Base-by-base conservation (phyloP, 1,140 invertebrate genomes). In the Teleogryllus occipitalis region DNA sequence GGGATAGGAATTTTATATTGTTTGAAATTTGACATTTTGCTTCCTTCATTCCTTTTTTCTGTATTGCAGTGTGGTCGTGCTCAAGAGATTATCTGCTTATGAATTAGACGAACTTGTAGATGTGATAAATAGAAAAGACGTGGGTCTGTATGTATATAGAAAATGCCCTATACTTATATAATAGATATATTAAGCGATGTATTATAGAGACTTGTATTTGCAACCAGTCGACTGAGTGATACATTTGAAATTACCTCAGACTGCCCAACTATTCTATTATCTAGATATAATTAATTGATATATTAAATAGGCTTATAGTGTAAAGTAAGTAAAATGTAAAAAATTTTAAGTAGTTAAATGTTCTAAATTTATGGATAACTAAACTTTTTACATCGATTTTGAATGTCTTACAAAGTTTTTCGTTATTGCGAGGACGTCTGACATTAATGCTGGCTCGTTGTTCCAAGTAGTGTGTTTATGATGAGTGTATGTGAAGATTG, bases 361-460 rank as follows among this genome's bases (percentile, higher is more conserved):
- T 74, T 79, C 78, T 74, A 54, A 54, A 54, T 54, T 79, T 22
- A 14, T 72, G 27, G 73, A 79, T 54, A 22, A 79, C 21, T 79
- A n/a, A 73, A 79, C 72, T 79, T 79, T 79, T 79, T 79, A 79
- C 78, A 79, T 79, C 78, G 78, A 79, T 74, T 79, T 79, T 79
- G 65, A 74, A 47, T 79, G 78, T 79, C 46, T 79, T 73, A 65
- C 27, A 65, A 65, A 18, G 54, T 65, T 18, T 65, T 65, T 14
- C 54, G 54, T 65, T 65, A 18, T 14, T 65, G 54, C 10, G 54
- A 65, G 54, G 18, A 18, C 54, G 54, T 65, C 54, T 65, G 54
- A 65, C 54, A 14, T 65, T 65, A 18, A 65, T 14, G 54, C 18
- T 65, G 54, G 54, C 18, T 65, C 18, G 54, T 65, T 65, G 10